Evolutionary conservation across 2,797 vertebrate species (phyloP).

Genomic region (Linurgus olivaceus): DNA sequence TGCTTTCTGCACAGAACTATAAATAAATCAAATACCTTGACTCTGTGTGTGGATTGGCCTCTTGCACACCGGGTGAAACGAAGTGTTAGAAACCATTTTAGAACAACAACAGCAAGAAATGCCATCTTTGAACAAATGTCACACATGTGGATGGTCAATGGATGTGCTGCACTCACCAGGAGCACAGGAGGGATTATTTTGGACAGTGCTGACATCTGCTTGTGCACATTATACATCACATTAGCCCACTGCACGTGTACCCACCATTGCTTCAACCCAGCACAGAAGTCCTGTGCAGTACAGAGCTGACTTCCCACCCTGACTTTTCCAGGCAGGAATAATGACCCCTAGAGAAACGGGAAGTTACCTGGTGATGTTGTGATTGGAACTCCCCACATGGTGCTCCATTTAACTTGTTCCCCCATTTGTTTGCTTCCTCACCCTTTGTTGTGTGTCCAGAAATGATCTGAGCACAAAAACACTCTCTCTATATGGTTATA

Average conservation of each 20-base stretch:
- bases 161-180: neutral
- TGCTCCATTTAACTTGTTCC: constrained; percentile 9
- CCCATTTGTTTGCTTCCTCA: constrained; percentile 3
- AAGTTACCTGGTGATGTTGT: neutral
- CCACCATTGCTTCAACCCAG: neutral
- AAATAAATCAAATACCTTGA: neutral
- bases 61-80: rapidly evolving
- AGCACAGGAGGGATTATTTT: neutral
- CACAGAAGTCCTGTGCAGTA: neutral
- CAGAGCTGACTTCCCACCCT: neutral
- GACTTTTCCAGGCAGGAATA: neutral
- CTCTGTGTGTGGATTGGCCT: neutral
- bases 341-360: neutral
- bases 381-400: neutral
- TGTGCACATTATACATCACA: rapidly evolving
- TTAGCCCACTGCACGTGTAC: rapidly evolving
- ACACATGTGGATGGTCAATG: rapidly evolving
- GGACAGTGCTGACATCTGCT: neutral
- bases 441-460: constrained; percentile 38
- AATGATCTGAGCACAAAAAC: neutral
- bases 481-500: neutral
- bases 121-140: neutral
- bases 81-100: neutral
- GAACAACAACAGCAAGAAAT: neutral
- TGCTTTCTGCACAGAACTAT: neutral